These are phyloP conservation scores for Apoderus coryli DNA, from an alignment of 2,888 invertebrate species.

Conservation along the genomic window DNA sequence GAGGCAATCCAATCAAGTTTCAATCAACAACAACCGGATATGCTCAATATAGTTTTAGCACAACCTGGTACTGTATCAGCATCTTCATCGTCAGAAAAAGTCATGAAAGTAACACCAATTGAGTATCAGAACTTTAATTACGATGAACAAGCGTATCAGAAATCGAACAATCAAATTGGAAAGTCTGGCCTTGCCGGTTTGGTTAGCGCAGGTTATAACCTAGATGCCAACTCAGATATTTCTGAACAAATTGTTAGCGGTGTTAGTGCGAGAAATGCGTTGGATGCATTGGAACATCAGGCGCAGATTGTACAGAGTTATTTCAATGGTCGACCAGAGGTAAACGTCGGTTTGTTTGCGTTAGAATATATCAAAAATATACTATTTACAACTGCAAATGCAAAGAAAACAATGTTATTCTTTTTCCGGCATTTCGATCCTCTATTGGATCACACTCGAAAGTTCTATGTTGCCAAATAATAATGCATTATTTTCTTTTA, in stretches of 20 bases:
- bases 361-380: too few relatives aligned
- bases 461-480: too few relatives aligned
- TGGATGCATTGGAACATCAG: constrained; percentile 21
- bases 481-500: too few relatives aligned
- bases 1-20: constrained; percentile 8
- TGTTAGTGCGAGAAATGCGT: constrained; percentile 10
- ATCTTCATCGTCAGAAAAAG: constrained; percentile 26
- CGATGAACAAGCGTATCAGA: constrained; percentile 30
- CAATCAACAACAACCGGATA: constrained; percentile 16
- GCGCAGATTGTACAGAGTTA: constrained; percentile 25
- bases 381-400: too few relatives aligned
- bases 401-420: too few relatives aligned
- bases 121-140: constrained; percentile 35
- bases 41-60: constrained; percentile 19
- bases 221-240: constrained; percentile 16
- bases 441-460: too few relatives aligned
- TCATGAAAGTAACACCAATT: constrained; percentile 31
- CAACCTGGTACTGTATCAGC: constrained; percentile 10
- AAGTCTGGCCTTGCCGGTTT: constrained; percentile 12
- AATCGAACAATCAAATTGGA: constrained; percentile 7
- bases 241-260: constrained; percentile 13
- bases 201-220: constrained; percentile 22
- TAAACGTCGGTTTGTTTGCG: too few relatives aligned
- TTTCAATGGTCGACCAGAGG: constrained; percentile 19
- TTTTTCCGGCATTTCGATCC: too few relatives aligned